These are phyloP conservation scores for Protula sp. DNA, from an alignment of 2,888 invertebrate species.

Conservation along the genomic window DNA sequence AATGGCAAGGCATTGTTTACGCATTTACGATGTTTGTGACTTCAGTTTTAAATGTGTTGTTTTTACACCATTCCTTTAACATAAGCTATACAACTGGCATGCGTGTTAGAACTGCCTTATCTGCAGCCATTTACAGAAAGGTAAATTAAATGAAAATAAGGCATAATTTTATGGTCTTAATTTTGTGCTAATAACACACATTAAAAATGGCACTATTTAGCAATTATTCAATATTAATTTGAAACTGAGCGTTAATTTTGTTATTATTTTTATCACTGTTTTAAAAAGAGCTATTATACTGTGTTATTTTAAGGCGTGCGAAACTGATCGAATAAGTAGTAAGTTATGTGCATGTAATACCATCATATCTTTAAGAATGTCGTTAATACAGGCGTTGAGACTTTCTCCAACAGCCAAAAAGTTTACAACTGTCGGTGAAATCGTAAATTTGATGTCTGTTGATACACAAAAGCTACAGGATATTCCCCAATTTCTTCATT, in stretches of 20 bases:
- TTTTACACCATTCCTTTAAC: conserved; percentile 20
- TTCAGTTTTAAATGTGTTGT: conserved; percentile 11
- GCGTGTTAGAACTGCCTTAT: conserved; percentile 19
- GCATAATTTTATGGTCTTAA: too few species aligned
- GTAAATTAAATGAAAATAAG: too few species aligned
- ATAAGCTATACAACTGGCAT: conserved; percentile 17
- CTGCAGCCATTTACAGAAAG: conserved; percentile 23
- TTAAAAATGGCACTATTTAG: too few species aligned
- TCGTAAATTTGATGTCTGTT: conserved; percentile 15
- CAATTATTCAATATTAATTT: too few species aligned
- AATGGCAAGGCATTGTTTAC: conserved; percentile 24
- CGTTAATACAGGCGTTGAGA: conserved; percentile 5
- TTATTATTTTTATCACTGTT: too few species aligned
- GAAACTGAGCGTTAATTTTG: too few species aligned
- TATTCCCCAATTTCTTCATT: conserved; percentile 8
- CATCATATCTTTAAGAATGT: too few species aligned
- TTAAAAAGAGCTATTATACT: too few species aligned
- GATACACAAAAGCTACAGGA: conserved; percentile 19
- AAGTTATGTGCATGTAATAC: too few species aligned
- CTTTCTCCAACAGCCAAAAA: conserved; percentile 68
- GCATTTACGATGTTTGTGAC: conserved; percentile 16
- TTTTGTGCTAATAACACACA: too few species aligned
- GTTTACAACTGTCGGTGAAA: conserved; percentile 66
- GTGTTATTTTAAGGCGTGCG: too few species aligned
- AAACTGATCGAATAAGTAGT: too few species aligned